Percentiles rank a stretch among this genome's conserved stretches.
Evolutionary conservation across 2,888 invertebrate genomes (phyloP).

Genomic region (Limulus polyphemus): DNA sequence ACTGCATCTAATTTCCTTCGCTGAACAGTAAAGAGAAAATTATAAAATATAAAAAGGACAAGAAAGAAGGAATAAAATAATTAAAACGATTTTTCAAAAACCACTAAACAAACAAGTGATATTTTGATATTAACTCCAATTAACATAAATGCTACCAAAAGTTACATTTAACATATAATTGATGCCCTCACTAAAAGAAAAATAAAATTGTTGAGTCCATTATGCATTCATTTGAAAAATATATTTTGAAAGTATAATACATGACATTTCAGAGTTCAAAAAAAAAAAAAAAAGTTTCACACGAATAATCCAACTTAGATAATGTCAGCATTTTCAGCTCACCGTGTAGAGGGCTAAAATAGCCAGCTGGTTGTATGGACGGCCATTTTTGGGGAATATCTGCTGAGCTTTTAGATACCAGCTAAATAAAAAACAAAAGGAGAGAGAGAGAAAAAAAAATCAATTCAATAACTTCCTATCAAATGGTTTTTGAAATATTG

Average conservation of each 20-base stretch:
- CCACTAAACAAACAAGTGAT: no score
- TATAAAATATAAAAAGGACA: no score
- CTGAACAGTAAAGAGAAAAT: constrained; percentile 43
- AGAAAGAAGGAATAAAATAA: no score
- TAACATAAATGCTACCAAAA: constrained; percentile 4
- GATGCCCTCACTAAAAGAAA: neutral
- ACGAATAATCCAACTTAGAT: no score
- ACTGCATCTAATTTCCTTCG: constrained; percentile 88
- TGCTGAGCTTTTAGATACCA: constrained; percentile 90
- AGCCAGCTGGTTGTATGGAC: constrained; percentile 89
- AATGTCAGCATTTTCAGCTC: constrained; percentile 22
- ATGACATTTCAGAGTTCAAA: no score
- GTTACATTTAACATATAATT: neutral
- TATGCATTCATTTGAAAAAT: neutral
- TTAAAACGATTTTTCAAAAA: neutral
- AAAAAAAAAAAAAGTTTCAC: no score
- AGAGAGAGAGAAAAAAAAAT: no score
- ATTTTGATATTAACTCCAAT: no score
- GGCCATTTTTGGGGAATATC: constrained; percentile 85
- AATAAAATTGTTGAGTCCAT: no score
- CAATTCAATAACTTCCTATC: neutral
- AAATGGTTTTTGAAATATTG: neutral
- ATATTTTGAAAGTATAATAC: neutral
- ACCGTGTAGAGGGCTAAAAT: constrained; percentile 56
- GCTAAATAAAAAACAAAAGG: constrained; percentile 38